Evolutionary conservation across 1,140 invertebrate species (phyloP).

Genomic region (Oryctes rhinoceros): DNA sequence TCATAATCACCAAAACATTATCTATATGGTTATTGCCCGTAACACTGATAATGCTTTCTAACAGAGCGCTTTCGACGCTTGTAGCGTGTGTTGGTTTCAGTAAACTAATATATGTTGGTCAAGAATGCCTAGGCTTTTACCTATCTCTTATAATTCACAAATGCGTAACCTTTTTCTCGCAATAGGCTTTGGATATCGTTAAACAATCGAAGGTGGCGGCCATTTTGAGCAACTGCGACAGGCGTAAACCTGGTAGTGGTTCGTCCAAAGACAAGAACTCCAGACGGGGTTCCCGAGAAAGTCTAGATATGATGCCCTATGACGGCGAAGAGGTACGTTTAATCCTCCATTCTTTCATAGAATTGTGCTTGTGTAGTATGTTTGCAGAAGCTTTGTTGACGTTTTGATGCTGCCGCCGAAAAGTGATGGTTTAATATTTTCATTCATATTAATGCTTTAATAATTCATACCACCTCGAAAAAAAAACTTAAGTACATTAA

Average conservation of each 20-base stretch:
- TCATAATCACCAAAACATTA: too few species aligned
- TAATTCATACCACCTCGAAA: not conserved
- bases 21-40: too few species aligned
- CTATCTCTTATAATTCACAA: slow-evolving; percentile 1
- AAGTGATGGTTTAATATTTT: slow-evolving; percentile 11
- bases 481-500: too few species aligned
- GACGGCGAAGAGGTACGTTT: slow-evolving; percentile 72
- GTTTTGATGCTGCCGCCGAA: not conserved
- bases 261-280: slow-evolving; percentile 59
- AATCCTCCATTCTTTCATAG: not conserved
- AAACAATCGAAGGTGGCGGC: slow-evolving; percentile 87
- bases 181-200: slow-evolving; percentile 85
- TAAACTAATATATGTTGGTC: not conserved
- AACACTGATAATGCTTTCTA: not conserved
- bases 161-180: slow-evolving; percentile 29
- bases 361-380: slow-evolving; percentile 10
- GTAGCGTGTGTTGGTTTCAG: not conserved
- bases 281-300: slow-evolving; percentile 69
- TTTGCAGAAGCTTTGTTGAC: not conserved
- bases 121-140: not conserved
- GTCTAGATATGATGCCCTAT: slow-evolving; percentile 67
- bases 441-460: not conserved
- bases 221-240: slow-evolving; percentile 66
- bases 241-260: slow-evolving; percentile 60
- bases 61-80: slow-evolving; percentile 16